These are phyloP conservation scores for Zaprionus africanus DNA, from an alignment of 1,140 invertebrate species.

Conservation along the genomic window DNA sequence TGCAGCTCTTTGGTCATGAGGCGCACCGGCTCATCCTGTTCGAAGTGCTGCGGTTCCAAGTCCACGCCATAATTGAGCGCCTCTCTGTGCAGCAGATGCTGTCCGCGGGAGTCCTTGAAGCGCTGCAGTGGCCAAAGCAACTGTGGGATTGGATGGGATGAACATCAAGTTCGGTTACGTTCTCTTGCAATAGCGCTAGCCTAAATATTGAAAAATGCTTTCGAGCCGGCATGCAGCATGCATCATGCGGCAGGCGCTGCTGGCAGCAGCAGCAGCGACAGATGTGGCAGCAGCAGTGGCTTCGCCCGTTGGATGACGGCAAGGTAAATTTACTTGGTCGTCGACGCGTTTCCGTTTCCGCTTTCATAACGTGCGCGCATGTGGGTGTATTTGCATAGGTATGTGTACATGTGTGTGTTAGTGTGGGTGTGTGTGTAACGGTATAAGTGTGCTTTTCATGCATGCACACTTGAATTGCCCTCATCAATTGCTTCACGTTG, in stretches of 20 bases:
- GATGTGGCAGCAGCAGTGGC: slow-evolving; percentile 13
- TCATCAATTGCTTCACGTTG: slow-evolving; percentile 77
- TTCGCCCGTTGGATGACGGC: slow-evolving; percentile 43
- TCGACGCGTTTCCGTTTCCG: slow-evolving; percentile 59
- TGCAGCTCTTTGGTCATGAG: slow-evolving; percentile 60
- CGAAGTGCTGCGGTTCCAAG: slow-evolving; percentile 62
- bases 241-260: slow-evolving; percentile 11
- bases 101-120: slow-evolving; percentile 87
- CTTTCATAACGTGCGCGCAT: slow-evolving; percentile 44
- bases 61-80: slow-evolving; percentile 72
- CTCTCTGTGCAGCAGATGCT: slow-evolving; percentile 85
- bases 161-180: slow-evolving; percentile 18
- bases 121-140: slow-evolving; percentile 90
- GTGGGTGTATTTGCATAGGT: slow-evolving; percentile 1
- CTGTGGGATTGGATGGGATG: slow-evolving; percentile 76
- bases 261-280: slow-evolving; percentile 17
- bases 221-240: slow-evolving; percentile 25
- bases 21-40: slow-evolving; percentile 72
- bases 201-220: slow-evolving; percentile 21
- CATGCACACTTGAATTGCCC: slow-evolving; percentile 71
- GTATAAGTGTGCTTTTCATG: slow-evolving; percentile 52
- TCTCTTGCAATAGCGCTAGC: slow-evolving; percentile 26
- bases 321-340: slow-evolving; percentile 53
- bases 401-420: slow-evolving; percentile 6
- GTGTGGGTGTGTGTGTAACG: slow-evolving; percentile 1